phyloP scores from a whole-genome alignment of 1,140 invertebrate species.

The Paraescarpia echinospica region DNA sequence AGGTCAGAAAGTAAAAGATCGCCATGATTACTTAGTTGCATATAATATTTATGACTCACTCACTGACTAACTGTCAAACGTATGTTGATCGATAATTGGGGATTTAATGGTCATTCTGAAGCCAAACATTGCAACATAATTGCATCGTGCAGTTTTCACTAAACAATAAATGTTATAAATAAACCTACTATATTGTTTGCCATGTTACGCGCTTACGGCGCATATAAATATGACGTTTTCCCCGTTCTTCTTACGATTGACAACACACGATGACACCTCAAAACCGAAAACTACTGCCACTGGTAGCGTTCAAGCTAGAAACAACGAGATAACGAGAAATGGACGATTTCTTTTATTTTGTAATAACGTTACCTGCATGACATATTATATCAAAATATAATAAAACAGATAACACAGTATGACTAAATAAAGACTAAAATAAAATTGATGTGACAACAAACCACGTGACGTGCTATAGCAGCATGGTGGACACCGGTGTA shows the following conservation, averaged over 20 bases:
- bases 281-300: neutral
- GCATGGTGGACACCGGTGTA: conserved; percentile 3
- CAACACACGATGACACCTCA: conserved; percentile 3
- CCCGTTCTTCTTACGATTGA: neutral
- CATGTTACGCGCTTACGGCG: neutral
- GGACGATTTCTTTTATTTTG: neutral
- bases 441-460: neutral
- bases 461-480: neutral
- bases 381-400: neutral
- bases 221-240: neutral
- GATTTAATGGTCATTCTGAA: neutral
- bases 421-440: neutral
- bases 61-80: neutral
- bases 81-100: neutral
- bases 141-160: neutral
- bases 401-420: neutral
- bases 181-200: neutral
- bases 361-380: neutral
- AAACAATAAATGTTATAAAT: neutral
- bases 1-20: too few species aligned
- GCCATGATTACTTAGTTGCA: neutral
- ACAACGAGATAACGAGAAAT: neutral
- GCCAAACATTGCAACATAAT: neutral
- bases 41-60: neutral
- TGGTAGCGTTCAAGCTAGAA: neutral